These are phyloP conservation scores for Parnassius apollo DNA, from an alignment of 2,888 invertebrate species.

Conservation along the genomic window DNA sequence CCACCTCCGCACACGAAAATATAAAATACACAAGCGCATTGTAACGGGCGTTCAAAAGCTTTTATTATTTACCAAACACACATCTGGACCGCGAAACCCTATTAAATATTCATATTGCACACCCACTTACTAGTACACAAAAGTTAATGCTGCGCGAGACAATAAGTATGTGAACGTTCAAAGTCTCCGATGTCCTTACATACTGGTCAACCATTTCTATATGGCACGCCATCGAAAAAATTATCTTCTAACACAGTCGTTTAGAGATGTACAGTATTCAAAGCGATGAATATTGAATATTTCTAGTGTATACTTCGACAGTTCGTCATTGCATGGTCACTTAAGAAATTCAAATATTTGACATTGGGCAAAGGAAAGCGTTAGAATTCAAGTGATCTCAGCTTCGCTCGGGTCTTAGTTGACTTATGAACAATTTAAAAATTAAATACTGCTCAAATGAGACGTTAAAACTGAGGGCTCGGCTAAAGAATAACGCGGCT, in stretches of 20 bases:
- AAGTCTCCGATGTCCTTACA: conserved; percentile 61
- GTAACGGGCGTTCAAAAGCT: conserved; percentile 66
- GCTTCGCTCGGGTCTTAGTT: conserved; percentile 67
- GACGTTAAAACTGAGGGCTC: conserved; percentile 62
- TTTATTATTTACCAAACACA: conserved; percentile 74
- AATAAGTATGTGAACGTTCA: conserved; percentile 59
- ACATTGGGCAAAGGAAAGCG: conserved; percentile 79
- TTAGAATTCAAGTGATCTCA: conserved; percentile 81
- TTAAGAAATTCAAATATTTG: conserved; percentile 80
- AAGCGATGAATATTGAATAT: conserved; percentile 74
- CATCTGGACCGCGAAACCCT: conserved; percentile 74
- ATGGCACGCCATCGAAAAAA: conserved; percentile 44
- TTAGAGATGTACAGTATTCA: conserved; percentile 48
- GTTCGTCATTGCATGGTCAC: conserved; percentile 76
- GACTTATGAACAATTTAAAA: conserved; percentile 77
- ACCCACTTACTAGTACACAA: conserved; percentile 80
- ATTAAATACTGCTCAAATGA: conserved; percentile 75
- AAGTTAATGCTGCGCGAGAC: conserved; percentile 69
- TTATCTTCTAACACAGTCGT: conserved; percentile 50
- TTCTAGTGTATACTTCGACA: conserved; percentile 65
- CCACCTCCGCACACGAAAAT: conserved; percentile 64
- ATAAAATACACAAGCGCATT: conserved; percentile 61
- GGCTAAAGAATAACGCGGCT: conserved; percentile 53
- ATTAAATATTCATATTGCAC: conserved; percentile 77
- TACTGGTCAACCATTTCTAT: conserved; percentile 39